Conservation (phyloP, 2,113 vertebrate genomes). For the Ariopsis seemanni region DNA sequence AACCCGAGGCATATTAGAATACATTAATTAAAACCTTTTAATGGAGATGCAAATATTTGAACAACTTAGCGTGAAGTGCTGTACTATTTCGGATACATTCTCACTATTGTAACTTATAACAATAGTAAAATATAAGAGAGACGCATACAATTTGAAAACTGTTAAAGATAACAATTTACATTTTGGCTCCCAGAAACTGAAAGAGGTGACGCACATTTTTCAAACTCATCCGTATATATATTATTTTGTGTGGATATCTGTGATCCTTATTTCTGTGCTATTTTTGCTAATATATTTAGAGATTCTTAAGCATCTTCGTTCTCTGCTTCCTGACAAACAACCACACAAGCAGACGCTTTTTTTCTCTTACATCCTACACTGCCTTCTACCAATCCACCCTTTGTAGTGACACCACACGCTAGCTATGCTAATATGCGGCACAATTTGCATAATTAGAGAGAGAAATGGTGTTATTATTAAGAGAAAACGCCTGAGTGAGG, state of each 20-base stretch:
- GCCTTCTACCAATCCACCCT: slow-evolving; percentile 55
- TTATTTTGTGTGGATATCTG: slow-evolving; percentile 6
- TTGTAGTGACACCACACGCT: slow-evolving; percentile 52
- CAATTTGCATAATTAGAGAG: slow-evolving; percentile 66
- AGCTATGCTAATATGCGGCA: slow-evolving; percentile 69
- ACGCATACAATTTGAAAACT: background rate
- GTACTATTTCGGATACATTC: background rate
- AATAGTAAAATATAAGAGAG: background rate
- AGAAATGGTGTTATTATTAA: slow-evolving; percentile 73
- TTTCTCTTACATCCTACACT: slow-evolving; percentile 61
- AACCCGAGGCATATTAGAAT: background rate
- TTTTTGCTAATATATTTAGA: slow-evolving; percentile 26
- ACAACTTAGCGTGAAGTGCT: background rate
- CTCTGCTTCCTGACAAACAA: slow-evolving; percentile 29
- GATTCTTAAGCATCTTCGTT: slow-evolving; percentile 45
- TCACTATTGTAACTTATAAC: background rate
- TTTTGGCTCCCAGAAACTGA: background rate
- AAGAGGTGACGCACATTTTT: background rate
- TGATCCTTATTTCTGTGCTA: slow-evolving; percentile 44
- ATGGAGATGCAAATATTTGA: background rate
- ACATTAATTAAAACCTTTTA: background rate
- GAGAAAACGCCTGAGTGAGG: slow-evolving; percentile 65
- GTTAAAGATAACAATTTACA: background rate
- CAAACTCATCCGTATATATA: background rate
- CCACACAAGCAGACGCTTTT: background rate